These are phyloP conservation scores for Synergus laeviventris DNA, from an alignment of 2,888 invertebrate species.

Conservation along the genomic window DNA sequence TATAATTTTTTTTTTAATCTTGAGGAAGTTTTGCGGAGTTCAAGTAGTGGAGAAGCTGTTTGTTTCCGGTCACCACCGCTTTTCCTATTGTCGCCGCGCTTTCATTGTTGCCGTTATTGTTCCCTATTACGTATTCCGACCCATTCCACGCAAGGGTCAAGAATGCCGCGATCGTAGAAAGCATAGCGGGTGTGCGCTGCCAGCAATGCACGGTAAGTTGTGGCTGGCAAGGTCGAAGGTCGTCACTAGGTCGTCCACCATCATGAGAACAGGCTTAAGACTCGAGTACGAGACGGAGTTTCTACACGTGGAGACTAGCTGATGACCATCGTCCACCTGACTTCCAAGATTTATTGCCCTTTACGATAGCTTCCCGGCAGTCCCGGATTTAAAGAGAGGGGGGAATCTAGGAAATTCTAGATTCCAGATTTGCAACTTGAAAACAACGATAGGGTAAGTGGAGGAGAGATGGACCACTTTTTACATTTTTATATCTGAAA, in stretches of 20 bases:
- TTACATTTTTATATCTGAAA: no score
- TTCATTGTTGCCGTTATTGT: conserved; percentile 50
- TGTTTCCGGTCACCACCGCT: conserved; percentile 45
- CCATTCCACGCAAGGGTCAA: conserved; percentile 61
- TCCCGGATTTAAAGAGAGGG: conserved; percentile 31
- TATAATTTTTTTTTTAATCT: neutral
- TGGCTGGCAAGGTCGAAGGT: conserved; percentile 72
- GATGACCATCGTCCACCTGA: conserved; percentile 75
- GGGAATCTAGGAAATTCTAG: neutral
- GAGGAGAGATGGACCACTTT: no score
- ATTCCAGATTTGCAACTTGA: neutral
- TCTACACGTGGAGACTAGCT: conserved; percentile 68
- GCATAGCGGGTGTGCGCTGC: conserved; percentile 62
- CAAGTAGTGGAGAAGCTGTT: neutral
- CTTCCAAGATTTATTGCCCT: conserved; percentile 73
- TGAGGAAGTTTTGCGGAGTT: conserved; percentile 10
- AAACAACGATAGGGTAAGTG: neutral
- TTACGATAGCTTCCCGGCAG: conserved; percentile 59
- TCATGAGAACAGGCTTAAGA: conserved; percentile 68
- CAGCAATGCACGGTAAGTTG: conserved; percentile 66
- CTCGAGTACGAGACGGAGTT: conserved; percentile 51
- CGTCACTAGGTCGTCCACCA: conserved; percentile 69
- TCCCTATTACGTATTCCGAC: conserved; percentile 68
- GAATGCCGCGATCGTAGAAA: conserved; percentile 65
- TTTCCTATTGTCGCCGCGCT: conserved; percentile 47